A percentile compares a stretch with the other conserved stretches of the same genome.
These are phyloP conservation scores for Ophthalmolycus amberensis DNA, from an alignment of 2,113 vertebrate species.

Conservation along the genomic window DNA sequence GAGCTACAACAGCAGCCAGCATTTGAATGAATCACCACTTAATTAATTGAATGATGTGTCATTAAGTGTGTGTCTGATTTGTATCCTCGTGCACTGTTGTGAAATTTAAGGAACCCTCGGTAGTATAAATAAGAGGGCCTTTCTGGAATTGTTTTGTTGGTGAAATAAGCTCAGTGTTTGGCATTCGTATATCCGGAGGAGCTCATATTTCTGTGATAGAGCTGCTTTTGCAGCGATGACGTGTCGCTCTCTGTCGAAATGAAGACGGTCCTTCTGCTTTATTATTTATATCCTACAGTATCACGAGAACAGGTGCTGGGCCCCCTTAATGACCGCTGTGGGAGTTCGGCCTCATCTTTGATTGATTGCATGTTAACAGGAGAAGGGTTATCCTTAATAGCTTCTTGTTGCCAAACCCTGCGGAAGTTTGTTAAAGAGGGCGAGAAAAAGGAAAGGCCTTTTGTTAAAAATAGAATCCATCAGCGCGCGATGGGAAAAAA, in stretches of 20 bases:
- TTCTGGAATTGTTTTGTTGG: constrained; percentile 28
- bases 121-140: background rate
- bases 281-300: constrained; percentile 38
- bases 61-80: background rate
- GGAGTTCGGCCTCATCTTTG: constrained; percentile 73
- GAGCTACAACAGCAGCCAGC: background rate
- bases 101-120: constrained; percentile 11
- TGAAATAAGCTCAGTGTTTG: constrained; percentile 42
- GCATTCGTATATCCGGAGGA: constrained; percentile 28
- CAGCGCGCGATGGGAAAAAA: constrained; percentile 72
- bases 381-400: constrained; percentile 70
- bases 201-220: constrained; percentile 50
- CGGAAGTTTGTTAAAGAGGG: constrained; percentile 75
- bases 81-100: constrained; percentile 21
- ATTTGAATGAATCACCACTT: constrained; percentile 1
- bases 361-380: constrained; percentile 79
- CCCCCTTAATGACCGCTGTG: constrained; percentile 69
- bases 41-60: constrained; percentile 1
- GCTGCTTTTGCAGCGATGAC: constrained; percentile 39
- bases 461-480: constrained; percentile 78
- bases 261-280: constrained; percentile 34
- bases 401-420: constrained; percentile 65
- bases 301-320: constrained; percentile 67
- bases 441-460: constrained; percentile 54
- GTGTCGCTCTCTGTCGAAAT: constrained; percentile 41